Base-by-base conservation (phyloP, 2,888 invertebrate species). In the Oxystoma pomonae region DNA sequence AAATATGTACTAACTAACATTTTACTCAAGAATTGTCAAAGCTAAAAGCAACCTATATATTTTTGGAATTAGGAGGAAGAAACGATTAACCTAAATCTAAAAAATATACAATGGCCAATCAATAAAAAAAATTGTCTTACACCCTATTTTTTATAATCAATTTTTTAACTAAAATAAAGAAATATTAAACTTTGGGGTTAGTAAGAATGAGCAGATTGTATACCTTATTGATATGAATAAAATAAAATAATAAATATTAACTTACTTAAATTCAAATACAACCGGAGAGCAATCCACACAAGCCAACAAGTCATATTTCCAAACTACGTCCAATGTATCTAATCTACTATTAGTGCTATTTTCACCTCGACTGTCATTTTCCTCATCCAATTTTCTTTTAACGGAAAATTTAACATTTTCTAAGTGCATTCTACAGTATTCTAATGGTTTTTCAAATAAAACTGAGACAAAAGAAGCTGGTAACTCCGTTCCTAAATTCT, bases 211-310 rank as follows among this genome's bases (percentile, higher is more conserved):
- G n/a, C n/a, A n/a, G n/a, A n/a, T n/a, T n/a, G n/a, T n/a, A n/a
- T n/a, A n/a, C n/a, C n/a, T n/a, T n/a, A n/a, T n/a, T 12, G 35
- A 35, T 35, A 3, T 35, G 3, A 12, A 12, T 7, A 35, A 35
- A 35, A 35, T 35, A 35, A 3, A 35, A 35, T 35, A 35, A 35
- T 35, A 35, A 35, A 35, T 35, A 35, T 35, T 35, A 35, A 35
- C 82, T 82, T 80, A 86, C 86, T 12, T 35, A 35, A 35, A 35
- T 69, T 80, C 71, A 69, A 84, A 84, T 59, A 87, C 69, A 19
- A 84, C 80, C 18, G 92, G 91, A 16, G 91, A 86, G 7, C 91
- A 89, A 83, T 95, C 94, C 9, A 95, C 86, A 81, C 95, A 95
- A 79, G 93, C 94, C 52, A 84, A 82, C 59, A 90, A 84, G 77